phyloP scores from a whole-genome alignment of 2,888 invertebrate species.

The Lycocerus yunnanus region DNA sequence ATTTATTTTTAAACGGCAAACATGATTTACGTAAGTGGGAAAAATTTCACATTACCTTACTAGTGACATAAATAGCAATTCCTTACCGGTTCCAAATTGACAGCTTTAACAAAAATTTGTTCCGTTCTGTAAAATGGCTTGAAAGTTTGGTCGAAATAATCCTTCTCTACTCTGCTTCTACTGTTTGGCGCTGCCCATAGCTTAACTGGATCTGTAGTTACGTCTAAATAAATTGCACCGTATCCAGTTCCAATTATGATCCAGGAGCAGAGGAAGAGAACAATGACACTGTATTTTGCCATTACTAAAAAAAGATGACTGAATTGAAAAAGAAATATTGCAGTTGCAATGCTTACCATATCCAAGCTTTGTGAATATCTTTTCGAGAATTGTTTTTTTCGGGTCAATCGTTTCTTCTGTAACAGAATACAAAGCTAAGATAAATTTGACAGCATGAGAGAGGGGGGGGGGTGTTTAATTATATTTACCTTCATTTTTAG shows the following conservation, averaged over 20 bases:
- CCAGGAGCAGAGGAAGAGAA: constrained; percentile 68
- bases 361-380: constrained; percentile 56
- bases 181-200: constrained; percentile 90
- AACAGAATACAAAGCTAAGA: not conserved
- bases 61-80: no score
- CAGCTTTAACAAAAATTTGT: constrained; percentile 81
- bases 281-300: constrained; percentile 67
- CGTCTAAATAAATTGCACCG: constrained; percentile 69
- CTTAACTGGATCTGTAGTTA: constrained; percentile 89
- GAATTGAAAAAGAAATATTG: not conserved
- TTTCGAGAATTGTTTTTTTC: constrained; percentile 43
- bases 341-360: constrained; percentile 46
- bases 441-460: not conserved
- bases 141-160: constrained; percentile 86
- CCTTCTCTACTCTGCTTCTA: constrained; percentile 78
- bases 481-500: constrained; percentile 2
- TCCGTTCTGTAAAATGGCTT: constrained; percentile 88
- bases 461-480: not conserved
- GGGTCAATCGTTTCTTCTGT: not conserved
- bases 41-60: no score
- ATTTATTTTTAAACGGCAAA: no score
- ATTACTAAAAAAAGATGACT: constrained; percentile 59
- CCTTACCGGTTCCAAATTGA: constrained; percentile 60
- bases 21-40: no score
- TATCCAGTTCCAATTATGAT: constrained; percentile 64